These are phyloP conservation scores for Vanessa cardui DNA, from an alignment of 2,888 invertebrate species.

Conservation along the genomic window DNA sequence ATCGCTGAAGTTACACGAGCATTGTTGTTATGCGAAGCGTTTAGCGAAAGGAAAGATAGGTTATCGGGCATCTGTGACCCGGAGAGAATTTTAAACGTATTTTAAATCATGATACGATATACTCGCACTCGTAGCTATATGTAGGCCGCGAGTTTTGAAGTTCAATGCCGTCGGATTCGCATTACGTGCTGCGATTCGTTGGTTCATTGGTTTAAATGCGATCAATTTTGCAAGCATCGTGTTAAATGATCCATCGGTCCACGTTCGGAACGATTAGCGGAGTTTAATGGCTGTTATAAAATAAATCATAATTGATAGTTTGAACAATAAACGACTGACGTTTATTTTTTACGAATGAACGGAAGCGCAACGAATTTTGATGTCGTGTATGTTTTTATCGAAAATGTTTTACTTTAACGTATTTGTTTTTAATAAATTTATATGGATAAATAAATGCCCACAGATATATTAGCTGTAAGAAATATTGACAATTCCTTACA, in stretches of 20 bases:
- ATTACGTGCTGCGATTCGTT: slow-evolving; percentile 61
- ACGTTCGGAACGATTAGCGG: slow-evolving; percentile 36
- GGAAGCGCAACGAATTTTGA: slow-evolving; percentile 9
- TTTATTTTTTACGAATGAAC: slow-evolving; percentile 4
- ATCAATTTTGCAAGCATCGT: slow-evolving; percentile 65
- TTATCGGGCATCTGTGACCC: slow-evolving; percentile 59
- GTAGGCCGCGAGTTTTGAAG: slow-evolving; percentile 53
- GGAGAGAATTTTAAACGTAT: slow-evolving; percentile 51
- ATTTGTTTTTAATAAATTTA: no score
- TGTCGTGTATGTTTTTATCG: not conserved
- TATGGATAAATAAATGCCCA: no score
- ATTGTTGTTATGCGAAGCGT: slow-evolving; percentile 69
- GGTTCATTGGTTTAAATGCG: slow-evolving; percentile 65
- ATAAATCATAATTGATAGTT: slow-evolving; percentile 6
- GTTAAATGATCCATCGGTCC: slow-evolving; percentile 64
- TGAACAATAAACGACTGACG: slow-evolving; percentile 4
- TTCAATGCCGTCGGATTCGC: slow-evolving; percentile 70
- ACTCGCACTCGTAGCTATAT: slow-evolving; percentile 49
- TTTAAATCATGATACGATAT: slow-evolving; percentile 42
- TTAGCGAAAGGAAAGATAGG: slow-evolving; percentile 68
- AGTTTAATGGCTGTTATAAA: slow-evolving; percentile 12
- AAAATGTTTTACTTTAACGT: not conserved
- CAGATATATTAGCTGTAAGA: no score
- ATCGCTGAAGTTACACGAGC: slow-evolving; percentile 70
- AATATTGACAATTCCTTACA: no score